A percentile compares a stretch with the other conserved stretches of the same genome.
Evolutionary conservation across 2,888 invertebrate genomes (phyloP).

Genomic region (Galeruca laticollis): DNA sequence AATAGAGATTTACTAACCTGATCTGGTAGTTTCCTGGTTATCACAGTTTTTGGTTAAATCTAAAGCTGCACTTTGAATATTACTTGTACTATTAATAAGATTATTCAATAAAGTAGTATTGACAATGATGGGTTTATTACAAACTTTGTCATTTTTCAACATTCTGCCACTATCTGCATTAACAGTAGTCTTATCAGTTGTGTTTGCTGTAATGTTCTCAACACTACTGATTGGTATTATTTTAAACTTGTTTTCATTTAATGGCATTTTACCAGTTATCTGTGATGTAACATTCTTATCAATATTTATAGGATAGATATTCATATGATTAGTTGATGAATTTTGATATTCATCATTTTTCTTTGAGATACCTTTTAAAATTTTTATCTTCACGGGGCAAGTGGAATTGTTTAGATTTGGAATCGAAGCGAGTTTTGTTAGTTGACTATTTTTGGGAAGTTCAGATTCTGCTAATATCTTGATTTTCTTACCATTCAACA

Average conservation of each 20-base stretch:
- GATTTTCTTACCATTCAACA: slow-evolving; percentile 52
- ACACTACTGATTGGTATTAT: slow-evolving; percentile 26
- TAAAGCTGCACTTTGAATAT: slow-evolving; percentile 19
- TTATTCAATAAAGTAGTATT: slow-evolving; percentile 4
- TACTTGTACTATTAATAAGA: neutral
- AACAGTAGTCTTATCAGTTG: slow-evolving; percentile 27
- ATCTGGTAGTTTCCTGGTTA: neutral
- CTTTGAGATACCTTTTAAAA: slow-evolving; percentile 32
- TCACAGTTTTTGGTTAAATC: slow-evolving; percentile 24
- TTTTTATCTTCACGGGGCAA: slow-evolving; percentile 37
- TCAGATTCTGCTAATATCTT: slow-evolving; percentile 48
- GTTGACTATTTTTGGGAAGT: slow-evolving; percentile 35
- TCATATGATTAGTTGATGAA: slow-evolving; percentile 3
- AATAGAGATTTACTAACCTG: slow-evolving; percentile 9
- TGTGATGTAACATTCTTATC: slow-evolving; percentile 34
- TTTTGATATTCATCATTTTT: slow-evolving; percentile 13
- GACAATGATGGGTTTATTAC: slow-evolving; percentile 3
- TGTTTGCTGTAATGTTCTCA: slow-evolving; percentile 24
- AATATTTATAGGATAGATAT: slow-evolving; percentile 5
- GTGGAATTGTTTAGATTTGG: slow-evolving; percentile 6
- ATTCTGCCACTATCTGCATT: slow-evolving; percentile 17
- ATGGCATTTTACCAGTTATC: slow-evolving; percentile 21
- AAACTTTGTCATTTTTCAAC: slow-evolving; percentile 7
- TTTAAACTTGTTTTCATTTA: slow-evolving; percentile 32
- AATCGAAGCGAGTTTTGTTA: slow-evolving; percentile 22